Conservation (phyloP, 2,797 vertebrate genomes). For the Halcyon badia region DNA sequence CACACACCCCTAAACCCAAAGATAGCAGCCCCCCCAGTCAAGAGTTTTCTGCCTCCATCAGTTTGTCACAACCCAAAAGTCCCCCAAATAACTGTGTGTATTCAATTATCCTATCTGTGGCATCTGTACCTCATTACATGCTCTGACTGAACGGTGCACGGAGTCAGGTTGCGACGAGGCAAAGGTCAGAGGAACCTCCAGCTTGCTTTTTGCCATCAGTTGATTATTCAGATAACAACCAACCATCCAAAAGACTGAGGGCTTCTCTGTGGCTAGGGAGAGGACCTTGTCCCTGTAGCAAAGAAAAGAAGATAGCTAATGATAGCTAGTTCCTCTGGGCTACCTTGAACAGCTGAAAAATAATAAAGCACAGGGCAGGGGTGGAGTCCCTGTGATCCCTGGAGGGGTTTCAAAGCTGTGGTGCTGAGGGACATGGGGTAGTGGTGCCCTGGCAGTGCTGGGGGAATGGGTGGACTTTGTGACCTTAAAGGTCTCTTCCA, state of each 20-base stretch:
- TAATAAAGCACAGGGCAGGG: neutral
- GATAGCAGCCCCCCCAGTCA: neutral
- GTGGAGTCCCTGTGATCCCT: neutral
- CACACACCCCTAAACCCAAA: neutral
- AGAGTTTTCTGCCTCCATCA: neutral
- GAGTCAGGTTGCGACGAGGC: slow-evolving; percentile 32
- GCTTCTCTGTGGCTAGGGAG: neutral
- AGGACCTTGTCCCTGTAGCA: neutral
- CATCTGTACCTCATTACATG: slow-evolving; percentile 75
- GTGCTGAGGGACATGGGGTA: neutral
- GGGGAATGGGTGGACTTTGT: neutral
- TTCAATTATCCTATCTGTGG: neutral
- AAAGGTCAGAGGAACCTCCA: slow-evolving; percentile 66
- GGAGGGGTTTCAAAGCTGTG: neutral
- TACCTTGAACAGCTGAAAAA: neutral
- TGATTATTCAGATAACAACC: slow-evolving; percentile 57
- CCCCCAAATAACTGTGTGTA: neutral
- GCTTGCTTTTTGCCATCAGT: neutral
- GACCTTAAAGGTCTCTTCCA: neutral
- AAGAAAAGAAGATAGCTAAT: neutral
- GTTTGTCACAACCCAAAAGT: neutral
- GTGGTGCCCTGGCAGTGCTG: neutral
- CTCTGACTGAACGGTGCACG: slow-evolving; percentile 5
- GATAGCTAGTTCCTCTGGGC: neutral
- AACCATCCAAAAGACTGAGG: neutral